Evolutionary conservation across 2,797 vertebrate species (phyloP).

Genomic region (Myiotriccus ornatus): DNA sequence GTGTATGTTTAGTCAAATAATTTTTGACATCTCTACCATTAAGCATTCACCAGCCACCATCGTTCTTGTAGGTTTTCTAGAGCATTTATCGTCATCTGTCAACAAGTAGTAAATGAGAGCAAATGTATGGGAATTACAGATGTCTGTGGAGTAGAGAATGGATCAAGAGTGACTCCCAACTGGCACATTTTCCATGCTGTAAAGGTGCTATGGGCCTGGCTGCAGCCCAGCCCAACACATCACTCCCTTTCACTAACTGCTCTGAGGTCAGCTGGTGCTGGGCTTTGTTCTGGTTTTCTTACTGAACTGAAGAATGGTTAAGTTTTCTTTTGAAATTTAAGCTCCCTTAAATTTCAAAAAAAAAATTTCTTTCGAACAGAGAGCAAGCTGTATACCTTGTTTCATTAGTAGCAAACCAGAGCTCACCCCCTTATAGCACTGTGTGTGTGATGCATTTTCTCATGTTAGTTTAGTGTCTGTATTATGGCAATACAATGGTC

Average conservation of each 20-base stretch:
- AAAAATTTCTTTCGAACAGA: background rate
- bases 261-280: background rate
- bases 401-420: background rate
- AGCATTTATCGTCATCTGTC: conserved; percentile 30
- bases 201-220: background rate
- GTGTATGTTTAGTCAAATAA: background rate
- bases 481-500: background rate
- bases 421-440: background rate
- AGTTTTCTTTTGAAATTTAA: background rate
- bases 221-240: background rate
- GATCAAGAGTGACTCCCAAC: background rate
- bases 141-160: background rate
- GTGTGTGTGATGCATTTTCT: background rate
- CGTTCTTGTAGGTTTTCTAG: background rate
- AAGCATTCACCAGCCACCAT: background rate
- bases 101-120: conserved; percentile 48
- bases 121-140: background rate
- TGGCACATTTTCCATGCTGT: background rate
- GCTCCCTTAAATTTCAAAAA: too few species aligned
- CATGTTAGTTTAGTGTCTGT: background rate
- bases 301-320: background rate
- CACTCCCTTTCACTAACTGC: background rate
- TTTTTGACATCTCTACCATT: background rate
- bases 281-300: background rate
- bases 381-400: background rate